These are phyloP conservation scores for Melitaea cinxia DNA, from an alignment of 1,140 invertebrate species.

Conservation along the genomic window DNA sequence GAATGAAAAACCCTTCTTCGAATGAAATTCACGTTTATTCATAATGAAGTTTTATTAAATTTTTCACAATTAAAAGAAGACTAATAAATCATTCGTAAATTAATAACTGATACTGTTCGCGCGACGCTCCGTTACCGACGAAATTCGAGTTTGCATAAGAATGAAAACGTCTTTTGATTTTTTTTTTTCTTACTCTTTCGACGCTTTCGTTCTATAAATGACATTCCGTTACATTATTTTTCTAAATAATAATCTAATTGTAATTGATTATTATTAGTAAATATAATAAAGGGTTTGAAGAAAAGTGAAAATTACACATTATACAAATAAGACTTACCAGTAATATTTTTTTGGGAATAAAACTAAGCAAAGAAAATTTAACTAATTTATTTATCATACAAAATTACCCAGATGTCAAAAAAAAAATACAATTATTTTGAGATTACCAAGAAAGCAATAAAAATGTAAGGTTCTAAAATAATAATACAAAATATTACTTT, in stretches of 20 bases:
- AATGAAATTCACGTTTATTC: constrained; percentile 56
- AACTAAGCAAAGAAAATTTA: no score
- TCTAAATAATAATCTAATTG: neutral
- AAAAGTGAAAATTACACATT: neutral
- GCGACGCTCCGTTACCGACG: constrained; percentile 39
- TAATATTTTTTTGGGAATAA: no score
- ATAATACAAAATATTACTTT: no score
- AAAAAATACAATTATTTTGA: no score
- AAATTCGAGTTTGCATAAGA: neutral
- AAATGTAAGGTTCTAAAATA: no score
- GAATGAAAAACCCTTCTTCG: constrained; percentile 50
- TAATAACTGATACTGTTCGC: constrained; percentile 64
- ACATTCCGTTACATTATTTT: neutral
- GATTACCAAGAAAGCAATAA: no score
- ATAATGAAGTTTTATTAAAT: constrained; percentile 61
- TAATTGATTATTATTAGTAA: neutral
- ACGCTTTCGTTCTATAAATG: neutral
- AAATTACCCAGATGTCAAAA: no score
- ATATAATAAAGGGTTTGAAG: no score
- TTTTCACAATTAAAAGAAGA: constrained; percentile 53
- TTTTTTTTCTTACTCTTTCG: neutral
- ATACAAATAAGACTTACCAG: neutral
- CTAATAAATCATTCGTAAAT: constrained; percentile 72
- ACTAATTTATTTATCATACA: no score
- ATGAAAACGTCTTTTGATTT: neutral